Evolutionary conservation across 2,113 vertebrate species (phyloP), one percentile per base, ranked within the genome.

Genomic region (Colius striatus): DNA sequence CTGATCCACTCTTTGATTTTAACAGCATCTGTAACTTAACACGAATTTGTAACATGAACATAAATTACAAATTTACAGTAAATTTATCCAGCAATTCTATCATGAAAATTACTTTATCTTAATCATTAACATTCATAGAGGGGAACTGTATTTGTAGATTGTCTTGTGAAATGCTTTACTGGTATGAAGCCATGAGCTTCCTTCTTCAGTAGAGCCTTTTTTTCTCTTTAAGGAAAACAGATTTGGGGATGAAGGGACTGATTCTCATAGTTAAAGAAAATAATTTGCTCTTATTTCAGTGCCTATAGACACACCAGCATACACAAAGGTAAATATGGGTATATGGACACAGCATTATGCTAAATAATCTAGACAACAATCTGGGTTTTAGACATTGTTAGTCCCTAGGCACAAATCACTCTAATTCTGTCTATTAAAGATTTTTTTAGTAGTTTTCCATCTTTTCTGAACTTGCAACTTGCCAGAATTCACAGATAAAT

Each of bases 1-100:
- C 25, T 62, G 60, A 67, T 90, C 61, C 62, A 62, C n/a, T 38
- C 30, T 86, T 95, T 75, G 38, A 60, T 89, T 89, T 95, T 84
- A 84, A 81, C 61, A 90, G 12, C 47, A 76, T 70, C 58, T 78
- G 26, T 79, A 93, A 76, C 50, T 84, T 83, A 48, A 26, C 36
- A 58, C 71, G 51, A 50, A 84, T 93, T 78, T 91, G n/a, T 30
- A 84, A 90, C 80, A 77, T 60, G 43, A 84, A 78, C 51, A 73
- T 67, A 70, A 93, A 84, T 67, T 74, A 43, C 74, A 70, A 71
- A 83, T 74, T 86, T 70, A 65, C 16, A 43, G 45, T 54, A 54
- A 87, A 92, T 41, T 85, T 77, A 84, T 65, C 32, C 32, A 66
- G 54, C 16, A 88, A 71, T 84, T 89, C 25, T 70, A 47, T 86